Percentiles rank a stretch among this genome's conserved stretches.
Conservation (phyloP, 1,140 invertebrate genomes). For the Bacillus rossius region DNA sequence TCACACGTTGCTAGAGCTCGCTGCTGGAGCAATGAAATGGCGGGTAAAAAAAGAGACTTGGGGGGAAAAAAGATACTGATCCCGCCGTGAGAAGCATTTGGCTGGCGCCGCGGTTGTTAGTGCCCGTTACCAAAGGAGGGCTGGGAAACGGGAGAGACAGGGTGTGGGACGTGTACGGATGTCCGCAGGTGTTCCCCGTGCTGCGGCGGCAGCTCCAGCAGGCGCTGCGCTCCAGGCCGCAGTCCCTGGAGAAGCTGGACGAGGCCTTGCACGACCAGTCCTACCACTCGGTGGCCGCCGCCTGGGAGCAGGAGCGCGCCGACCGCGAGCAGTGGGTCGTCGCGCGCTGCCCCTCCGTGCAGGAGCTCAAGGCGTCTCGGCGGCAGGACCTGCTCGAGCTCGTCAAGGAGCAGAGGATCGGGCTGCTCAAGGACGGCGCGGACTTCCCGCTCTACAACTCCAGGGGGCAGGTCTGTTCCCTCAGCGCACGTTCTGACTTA, state of each 20-base stretch:
- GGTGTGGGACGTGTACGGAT: not conserved
- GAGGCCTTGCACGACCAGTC: not conserved
- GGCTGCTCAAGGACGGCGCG: not conserved
- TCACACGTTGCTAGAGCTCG: too few species aligned
- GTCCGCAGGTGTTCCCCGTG: not conserved
- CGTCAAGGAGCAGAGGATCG: slow-evolving; percentile 3
- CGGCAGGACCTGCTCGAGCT: not conserved
- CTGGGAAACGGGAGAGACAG: too few species aligned
- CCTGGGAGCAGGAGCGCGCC: not conserved
- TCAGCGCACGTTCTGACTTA: too few species aligned
- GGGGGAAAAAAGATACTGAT: too few species aligned
- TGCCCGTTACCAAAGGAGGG: too few species aligned
- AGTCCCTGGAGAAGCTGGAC: not conserved
- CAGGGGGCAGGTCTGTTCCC: not conserved
- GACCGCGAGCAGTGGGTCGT: not conserved
- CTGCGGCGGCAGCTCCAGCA: not conserved
- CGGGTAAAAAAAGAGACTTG: too few species aligned
- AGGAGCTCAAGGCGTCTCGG: not conserved
- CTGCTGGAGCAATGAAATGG: too few species aligned
- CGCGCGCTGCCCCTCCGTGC: not conserved
- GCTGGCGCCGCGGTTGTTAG: too few species aligned
- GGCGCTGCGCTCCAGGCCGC: not conserved
- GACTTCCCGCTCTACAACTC: not conserved
- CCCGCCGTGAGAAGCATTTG: too few species aligned
- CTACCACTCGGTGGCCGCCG: not conserved